Evolutionary conservation across 1,140 invertebrate genomes (phyloP), one percentile per base, ranked within the genome.

Genomic region (Drosophila ohnishii): DNA sequence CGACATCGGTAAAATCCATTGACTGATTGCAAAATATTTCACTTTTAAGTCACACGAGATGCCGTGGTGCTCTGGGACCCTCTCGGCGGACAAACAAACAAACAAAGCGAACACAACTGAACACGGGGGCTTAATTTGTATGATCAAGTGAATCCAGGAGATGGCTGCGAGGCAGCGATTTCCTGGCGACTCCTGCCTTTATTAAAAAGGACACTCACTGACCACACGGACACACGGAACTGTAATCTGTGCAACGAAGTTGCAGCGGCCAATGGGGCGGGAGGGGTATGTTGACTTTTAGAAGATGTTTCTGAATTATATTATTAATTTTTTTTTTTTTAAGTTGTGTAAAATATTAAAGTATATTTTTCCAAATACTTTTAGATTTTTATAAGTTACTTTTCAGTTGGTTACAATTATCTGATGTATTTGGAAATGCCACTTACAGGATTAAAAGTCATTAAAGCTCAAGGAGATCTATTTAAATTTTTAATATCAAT

Each of bases 1-100:
- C 55, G 19, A 25, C 66, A 70, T 57, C 75, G 67, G 63, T 45
- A 25, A 88, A 87, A 88, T 88, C 80, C 83, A 87, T 83, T 88
- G 84, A 87, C 84, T 87, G 83, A 87, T 87, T 87, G 83, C 83
- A 87, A 87, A 87, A 87, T 88, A 86, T 86, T 86, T 86, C 83
- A 86, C 83, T 86, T 86, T 86, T 86, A 86, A 86, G 83, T 86
- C 83, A 85, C 78, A 85, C 65, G 61, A 56, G 61, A 56, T 47
- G 76, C 59, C 48, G 40, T 65, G 50, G 10, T 16, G 4, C 40
- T 56, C 58, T 44, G 60, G 16, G 19, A 8, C n/a, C 51, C 28
- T 40, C 42, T n/a, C 14, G 8, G 22, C 65, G 40, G 32, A 44
- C 62, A 48, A 69, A 57, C 78, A 70, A 63, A 83, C 75, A 75